These are phyloP conservation scores for Amaurobius ferox DNA, from an alignment of 2,888 invertebrate genomes.

Conservation along the genomic window DNA sequence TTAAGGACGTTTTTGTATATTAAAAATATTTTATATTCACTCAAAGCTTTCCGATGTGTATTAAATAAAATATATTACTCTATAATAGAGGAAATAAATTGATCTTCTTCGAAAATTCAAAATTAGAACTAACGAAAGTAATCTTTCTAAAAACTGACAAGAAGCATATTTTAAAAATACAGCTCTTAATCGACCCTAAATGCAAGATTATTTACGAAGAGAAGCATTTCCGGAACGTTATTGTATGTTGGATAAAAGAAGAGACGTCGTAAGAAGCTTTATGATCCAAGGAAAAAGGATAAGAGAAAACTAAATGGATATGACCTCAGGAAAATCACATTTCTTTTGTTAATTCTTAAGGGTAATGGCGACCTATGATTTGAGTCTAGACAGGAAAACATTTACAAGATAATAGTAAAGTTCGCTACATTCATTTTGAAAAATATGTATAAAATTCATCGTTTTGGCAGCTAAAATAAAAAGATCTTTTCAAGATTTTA, in stretches of 20 bases:
- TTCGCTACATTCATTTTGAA: no score
- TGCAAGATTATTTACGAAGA: background rate
- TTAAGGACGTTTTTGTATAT: no score
- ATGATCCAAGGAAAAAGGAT: background rate
- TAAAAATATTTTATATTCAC: no score
- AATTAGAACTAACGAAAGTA: no score
- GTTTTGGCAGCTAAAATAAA: no score
- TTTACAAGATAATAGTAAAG: no score
- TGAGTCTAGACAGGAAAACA: background rate
- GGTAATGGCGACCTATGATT: background rate
- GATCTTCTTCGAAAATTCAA: no score
- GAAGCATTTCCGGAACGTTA: background rate
- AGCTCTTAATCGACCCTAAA: background rate
- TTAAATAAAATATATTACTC: no score
- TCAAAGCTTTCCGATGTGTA: no score
- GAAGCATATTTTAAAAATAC: background rate
- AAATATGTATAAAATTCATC: no score
- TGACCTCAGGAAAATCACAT: background rate
- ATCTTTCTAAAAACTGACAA: background rate
- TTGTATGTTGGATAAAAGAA: background rate
- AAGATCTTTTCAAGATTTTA: no score
- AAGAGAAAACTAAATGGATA: background rate
- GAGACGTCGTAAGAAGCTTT: background rate
- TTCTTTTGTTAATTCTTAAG: background rate
- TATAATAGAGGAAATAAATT: no score